Evolutionary conservation across 2,888 invertebrate genomes (phyloP).

Genomic region (Eulithis testata): DNA sequence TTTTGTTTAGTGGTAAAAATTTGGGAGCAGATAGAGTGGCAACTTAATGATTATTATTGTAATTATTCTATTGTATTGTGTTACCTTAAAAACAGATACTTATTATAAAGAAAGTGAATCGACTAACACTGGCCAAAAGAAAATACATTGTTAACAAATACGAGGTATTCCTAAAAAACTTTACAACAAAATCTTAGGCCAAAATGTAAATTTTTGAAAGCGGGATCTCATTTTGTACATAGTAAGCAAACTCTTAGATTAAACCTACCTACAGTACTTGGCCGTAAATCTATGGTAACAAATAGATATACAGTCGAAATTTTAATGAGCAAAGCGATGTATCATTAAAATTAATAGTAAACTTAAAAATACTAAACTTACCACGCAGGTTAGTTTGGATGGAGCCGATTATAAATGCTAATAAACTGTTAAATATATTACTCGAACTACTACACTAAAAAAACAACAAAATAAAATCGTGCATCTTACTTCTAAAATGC

Average conservation of each 20-base stretch:
- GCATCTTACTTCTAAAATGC: conserved; percentile 79
- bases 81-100: conserved; percentile 65
- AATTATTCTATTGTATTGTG: conserved; percentile 73
- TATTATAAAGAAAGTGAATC: conserved; percentile 58
- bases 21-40: conserved; percentile 58
- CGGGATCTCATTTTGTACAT: conserved; percentile 72
- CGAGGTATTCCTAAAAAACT: conserved; percentile 53
- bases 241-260: conserved; percentile 69
- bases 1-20: conserved; percentile 47
- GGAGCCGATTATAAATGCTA: conserved; percentile 64
- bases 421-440: conserved; percentile 73
- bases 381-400: conserved; percentile 60
- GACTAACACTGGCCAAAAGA: conserved; percentile 72
- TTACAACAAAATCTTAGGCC: conserved; percentile 62
- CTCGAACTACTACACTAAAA: conserved; percentile 69
- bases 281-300: conserved; percentile 83
- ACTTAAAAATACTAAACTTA: conserved; percentile 45
- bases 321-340: conserved; percentile 70
- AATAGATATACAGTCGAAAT: conserved; percentile 69
- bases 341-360: conserved; percentile 44
- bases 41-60: conserved; percentile 70
- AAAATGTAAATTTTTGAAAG: conserved; percentile 55
- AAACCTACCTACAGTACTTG: conserved; percentile 76
- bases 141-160: conserved; percentile 52
- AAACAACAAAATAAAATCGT: conserved; percentile 84